phyloP scores from a whole-genome alignment of 2,113 vertebrate species.

The Pollachius pollachius region DNA sequence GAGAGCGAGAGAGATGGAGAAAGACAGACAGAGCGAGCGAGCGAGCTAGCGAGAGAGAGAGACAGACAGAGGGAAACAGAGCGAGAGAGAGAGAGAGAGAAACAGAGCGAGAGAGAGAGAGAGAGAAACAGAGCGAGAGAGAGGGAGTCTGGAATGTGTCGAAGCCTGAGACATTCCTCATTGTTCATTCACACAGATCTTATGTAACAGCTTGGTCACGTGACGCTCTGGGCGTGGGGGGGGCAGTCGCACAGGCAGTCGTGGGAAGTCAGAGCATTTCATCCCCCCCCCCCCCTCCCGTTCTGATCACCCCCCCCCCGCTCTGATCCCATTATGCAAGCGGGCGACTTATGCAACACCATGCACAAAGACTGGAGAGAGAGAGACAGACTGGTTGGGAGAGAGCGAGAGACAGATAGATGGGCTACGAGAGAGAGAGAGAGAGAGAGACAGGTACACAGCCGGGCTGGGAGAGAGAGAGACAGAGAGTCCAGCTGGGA shows the following conservation, averaged over 20 bases:
- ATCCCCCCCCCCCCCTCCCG: conserved; percentile 29
- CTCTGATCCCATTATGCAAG: background rate
- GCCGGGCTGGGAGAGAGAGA: background rate
- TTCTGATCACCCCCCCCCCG: conserved; percentile 59
- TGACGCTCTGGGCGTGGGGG: conserved; percentile 54
- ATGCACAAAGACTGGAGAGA: conserved; percentile 6
- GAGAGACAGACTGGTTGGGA: background rate
- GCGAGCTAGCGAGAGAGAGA: conserved; percentile 38
- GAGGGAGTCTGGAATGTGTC: conserved; percentile 64
- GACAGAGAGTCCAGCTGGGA: too few relatives aligned
- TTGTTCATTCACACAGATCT: conserved; percentile 74
- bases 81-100: too few relatives aligned
- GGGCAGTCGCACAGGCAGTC: conserved; percentile 25
- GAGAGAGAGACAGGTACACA: too few relatives aligned
- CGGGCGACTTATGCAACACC: background rate
- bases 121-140: conserved; percentile 40
- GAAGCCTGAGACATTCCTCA: conserved; percentile 72
- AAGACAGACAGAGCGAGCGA: conserved; percentile 39
- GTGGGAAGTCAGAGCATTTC: conserved; percentile 64
- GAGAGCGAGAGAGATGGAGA: conserved; percentile 45
- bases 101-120: conserved; percentile 42
- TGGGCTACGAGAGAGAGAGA: background rate
- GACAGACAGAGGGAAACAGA: conserved; percentile 44
- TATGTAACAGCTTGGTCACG: conserved; percentile 69
- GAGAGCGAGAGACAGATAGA: background rate